Evolutionary conservation across 2,113 vertebrate genomes (phyloP).

Genomic region (Podocnemis expansa): DNA sequence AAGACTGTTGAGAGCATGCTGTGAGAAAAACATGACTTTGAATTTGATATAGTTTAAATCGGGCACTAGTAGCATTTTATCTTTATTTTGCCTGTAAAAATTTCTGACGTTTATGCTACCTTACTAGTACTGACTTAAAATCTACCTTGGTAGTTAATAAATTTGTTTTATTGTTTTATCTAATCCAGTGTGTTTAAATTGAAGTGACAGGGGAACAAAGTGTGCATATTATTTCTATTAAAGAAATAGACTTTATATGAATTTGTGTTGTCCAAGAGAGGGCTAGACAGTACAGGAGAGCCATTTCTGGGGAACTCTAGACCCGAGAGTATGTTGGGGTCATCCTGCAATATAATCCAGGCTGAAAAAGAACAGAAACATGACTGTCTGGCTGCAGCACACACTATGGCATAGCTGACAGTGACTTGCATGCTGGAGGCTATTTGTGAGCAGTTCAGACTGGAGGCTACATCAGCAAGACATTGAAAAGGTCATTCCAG

Average conservation of each 20-base stretch:
- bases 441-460: neutral
- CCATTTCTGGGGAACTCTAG: neutral
- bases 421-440: neutral
- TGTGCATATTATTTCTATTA: neutral
- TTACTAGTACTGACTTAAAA: neutral
- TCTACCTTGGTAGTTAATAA: neutral
- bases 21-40: too few species aligned
- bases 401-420: neutral
- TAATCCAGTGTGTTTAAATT: neutral
- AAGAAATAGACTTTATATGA: neutral
- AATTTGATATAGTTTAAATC: neutral
- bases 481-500: neutral
- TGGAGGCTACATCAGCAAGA: neutral
- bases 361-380: too few species aligned
- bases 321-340: neutral
- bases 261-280: neutral
- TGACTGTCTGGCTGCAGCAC: neutral
- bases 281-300: neutral
- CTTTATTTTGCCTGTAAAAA: neutral
- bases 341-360: neutral
- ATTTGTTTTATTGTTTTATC: neutral
- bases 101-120: neutral
- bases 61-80: neutral
- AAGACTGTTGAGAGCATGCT: too few species aligned
- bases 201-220: neutral